Conservation (phyloP, 2,888 invertebrate genomes). For the Euclidia mi region DNA sequence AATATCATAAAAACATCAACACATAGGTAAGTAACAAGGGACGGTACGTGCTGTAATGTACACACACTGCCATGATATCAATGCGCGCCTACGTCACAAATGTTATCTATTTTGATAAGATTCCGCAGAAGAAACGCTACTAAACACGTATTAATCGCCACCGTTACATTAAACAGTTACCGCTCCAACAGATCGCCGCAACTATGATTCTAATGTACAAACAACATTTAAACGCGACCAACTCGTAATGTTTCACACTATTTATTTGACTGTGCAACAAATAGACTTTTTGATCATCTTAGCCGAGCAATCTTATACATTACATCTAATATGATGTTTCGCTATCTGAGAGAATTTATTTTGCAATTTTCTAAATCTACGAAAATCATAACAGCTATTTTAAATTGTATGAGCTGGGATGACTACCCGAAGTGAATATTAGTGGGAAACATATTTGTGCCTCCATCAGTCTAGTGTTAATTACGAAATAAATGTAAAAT, state of each 20-base stretch:
- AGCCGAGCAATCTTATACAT: background rate
- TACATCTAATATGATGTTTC: background rate
- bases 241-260: background rate
- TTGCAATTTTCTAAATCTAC: background rate
- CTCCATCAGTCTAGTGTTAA: conserved; percentile 1
- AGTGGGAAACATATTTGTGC: background rate
- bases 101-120: conserved; percentile 80
- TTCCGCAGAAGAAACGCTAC: conserved; percentile 70
- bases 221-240: conserved; percentile 7
- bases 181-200: conserved; percentile 24
- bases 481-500: conserved; percentile 29
- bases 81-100: conserved; percentile 68
- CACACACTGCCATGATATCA: conserved; percentile 68
- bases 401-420: background rate
- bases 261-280: conserved; percentile 1
- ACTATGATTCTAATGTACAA: conserved; percentile 6
- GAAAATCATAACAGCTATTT: background rate
- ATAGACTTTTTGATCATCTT: conserved; percentile 11
- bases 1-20: conserved; percentile 37
- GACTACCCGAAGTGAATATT: background rate
- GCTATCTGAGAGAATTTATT: background rate
- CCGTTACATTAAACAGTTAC: conserved; percentile 48
- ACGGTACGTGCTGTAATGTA: conserved; percentile 60
- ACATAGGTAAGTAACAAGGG: conserved; percentile 32
- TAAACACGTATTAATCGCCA: conserved; percentile 73